Conservation (phyloP, 2,113 vertebrate genomes). For the Serilophus lunatus region DNA sequence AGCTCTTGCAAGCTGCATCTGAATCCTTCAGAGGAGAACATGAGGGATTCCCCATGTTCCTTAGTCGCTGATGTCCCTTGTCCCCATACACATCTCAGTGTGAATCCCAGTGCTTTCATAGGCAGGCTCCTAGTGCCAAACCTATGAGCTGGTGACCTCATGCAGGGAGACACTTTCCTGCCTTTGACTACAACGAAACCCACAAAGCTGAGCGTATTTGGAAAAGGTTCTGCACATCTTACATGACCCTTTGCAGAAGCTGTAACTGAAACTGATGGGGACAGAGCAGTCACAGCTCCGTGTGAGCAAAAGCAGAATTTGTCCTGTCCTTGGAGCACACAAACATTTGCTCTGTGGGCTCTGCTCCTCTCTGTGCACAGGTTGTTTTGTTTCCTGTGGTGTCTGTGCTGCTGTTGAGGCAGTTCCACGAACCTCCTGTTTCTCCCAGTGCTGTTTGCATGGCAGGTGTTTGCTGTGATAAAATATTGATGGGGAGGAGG, state of each 20-base stretch:
- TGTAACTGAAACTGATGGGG: not conserved
- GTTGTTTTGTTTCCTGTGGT: slow-evolving; percentile 59
- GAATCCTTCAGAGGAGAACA: not conserved
- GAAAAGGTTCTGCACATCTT: not conserved
- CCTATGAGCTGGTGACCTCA: not conserved
- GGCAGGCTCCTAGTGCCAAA: not conserved
- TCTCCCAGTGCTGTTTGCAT: slow-evolving; percentile 40
- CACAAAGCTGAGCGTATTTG: not conserved
- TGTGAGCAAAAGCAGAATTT: not conserved
- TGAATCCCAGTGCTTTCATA: not conserved
- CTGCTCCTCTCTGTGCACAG: not conserved
- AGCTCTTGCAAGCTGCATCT: not conserved
- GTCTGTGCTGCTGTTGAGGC: slow-evolving; percentile 21
- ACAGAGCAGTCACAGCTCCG: not conserved
- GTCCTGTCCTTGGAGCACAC: accelerated
- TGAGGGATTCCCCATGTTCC: not conserved
- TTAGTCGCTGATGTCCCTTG: not conserved
- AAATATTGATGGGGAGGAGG: slow-evolving; percentile 41
- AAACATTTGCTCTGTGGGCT: slow-evolving; percentile 10
- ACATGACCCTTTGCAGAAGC: not conserved
- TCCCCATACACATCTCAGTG: accelerated
- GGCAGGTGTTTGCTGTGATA: slow-evolving; percentile 57
- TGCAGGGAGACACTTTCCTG: not conserved
- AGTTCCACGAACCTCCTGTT: slow-evolving; percentile 49
- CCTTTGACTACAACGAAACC: not conserved